These are phyloP conservation scores for Chelonus insularis DNA, from an alignment of 1,140 invertebrate genomes.

Conservation along the genomic window DNA sequence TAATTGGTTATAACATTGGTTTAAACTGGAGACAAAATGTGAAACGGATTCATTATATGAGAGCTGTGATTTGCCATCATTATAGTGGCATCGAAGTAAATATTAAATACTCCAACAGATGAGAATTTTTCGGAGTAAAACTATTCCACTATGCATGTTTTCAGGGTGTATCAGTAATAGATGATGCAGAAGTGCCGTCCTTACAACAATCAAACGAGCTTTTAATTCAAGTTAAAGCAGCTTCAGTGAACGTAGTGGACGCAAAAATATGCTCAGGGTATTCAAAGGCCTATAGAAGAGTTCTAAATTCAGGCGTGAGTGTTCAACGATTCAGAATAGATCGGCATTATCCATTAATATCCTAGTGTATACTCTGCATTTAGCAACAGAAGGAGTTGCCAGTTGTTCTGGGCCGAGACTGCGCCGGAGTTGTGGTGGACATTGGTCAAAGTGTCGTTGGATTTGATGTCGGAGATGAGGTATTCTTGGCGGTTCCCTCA, in stretches of 20 bases:
- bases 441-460: constrained; percentile 64
- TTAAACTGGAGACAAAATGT: constrained; percentile 46
- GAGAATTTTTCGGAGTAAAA: no score
- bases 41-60: constrained; percentile 56
- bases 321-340: background rate
- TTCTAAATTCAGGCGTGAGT: constrained; percentile 63
- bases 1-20: constrained; percentile 59
- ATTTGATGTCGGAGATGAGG: constrained; percentile 69
- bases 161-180: constrained; percentile 62
- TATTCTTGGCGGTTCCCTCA: constrained; percentile 65
- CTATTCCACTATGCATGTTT: no score
- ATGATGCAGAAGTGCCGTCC: constrained; percentile 63
- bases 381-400: constrained; percentile 63
- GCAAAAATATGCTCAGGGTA: constrained; percentile 68
- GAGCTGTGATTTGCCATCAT: constrained; percentile 60
- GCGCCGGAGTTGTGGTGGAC: constrained; percentile 69
- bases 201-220: constrained; percentile 65
- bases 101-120: no score
- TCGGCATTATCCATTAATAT: constrained; percentile 10
- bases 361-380: constrained; percentile 32
- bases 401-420: constrained; percentile 70
- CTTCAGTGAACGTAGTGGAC: constrained; percentile 68
- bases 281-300: constrained; percentile 61
- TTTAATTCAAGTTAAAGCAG: constrained; percentile 69
- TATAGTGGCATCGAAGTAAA: constrained; percentile 63